Evolutionary conservation across 2,888 invertebrate species (phyloP), one percentile per base, ranked within the genome.

Genomic region (Octonoba sinensis): DNA sequence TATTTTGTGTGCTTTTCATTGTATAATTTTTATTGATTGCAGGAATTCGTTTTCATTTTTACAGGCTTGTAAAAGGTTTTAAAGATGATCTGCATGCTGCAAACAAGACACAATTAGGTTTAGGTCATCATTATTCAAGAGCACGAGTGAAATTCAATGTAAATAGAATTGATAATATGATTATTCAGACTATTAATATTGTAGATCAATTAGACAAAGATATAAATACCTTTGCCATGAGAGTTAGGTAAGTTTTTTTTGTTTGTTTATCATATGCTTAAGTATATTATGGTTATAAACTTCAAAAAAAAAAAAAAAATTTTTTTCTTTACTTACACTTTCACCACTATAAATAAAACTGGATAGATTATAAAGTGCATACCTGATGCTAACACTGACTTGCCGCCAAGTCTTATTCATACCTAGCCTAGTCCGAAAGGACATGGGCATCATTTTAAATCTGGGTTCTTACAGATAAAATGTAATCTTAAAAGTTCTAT

Each of bases 131-230:
- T 65, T 99, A 99, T 90, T 99, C 99, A 0, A 91, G 99, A 86
- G 95, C 96, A 47, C 95, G 99, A 88, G 98, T 99, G 74, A 99
- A 99, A 91, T 99, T 99, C 90, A 99, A 99, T 87, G 98, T 99
- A 0, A 94, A 99, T 90, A 91, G 98, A 86, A 96, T 96, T 0
- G 99, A 99, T 89, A 99, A 99, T 89, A 99, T 99, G 99, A 98
- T 99, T 84, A 99, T 99, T 86, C 99, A 99, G 89, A 96, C 96
- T 46, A 99, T 99, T 86, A 96, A 97, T 0, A 89, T 99, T 70
- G 89, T 99, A 70, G 99, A 99, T 89, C 99, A 99, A 88, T 90
- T 99, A 56, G 99, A 99, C 88, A 99, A 99, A 88, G 99, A 99
- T 89, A 92, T 99, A 67, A 99, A 99, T 87, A 97, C 98, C 1